Conservation (phyloP, 2,888 invertebrate genomes). For the Mythimna lalbum region DNA sequence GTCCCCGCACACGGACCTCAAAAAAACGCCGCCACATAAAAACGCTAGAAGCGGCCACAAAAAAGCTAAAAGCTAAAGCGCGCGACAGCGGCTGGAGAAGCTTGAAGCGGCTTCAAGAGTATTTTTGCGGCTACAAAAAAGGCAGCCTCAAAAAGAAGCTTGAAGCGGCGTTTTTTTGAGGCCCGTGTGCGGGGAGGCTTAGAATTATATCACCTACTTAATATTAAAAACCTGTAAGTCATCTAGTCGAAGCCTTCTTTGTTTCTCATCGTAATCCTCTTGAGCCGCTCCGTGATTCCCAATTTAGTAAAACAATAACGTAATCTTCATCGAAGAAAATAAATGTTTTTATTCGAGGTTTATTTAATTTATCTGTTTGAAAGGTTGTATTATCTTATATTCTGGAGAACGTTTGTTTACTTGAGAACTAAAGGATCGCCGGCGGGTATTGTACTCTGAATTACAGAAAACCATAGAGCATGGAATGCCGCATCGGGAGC, state of each 20-base stretch:
- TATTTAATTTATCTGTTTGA: slow-evolving; percentile 35
- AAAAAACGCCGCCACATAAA: no score
- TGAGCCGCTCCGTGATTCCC: slow-evolving; percentile 23
- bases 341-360: slow-evolving; percentile 22
- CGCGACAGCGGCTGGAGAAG: no score
- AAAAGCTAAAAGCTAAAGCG: no score
- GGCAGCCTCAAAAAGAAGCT: no score
- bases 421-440: slow-evolving; percentile 1
- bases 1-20: no score
- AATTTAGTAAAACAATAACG: slow-evolving; percentile 45
- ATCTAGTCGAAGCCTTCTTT: slow-evolving; percentile 34
- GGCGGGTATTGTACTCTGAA: slow-evolving; percentile 1
- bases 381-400: slow-evolving; percentile 25
- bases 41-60: no score
- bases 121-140: no score
- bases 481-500: neutral
- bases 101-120: no score
- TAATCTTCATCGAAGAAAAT: slow-evolving; percentile 21
- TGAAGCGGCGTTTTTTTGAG: no score
- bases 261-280: slow-evolving; percentile 42
- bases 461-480: neutral
- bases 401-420: slow-evolving; percentile 18
- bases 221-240: slow-evolving; percentile 25
- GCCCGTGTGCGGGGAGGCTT: no score
- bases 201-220: no score